Evolutionary conservation across 2,113 vertebrate species (phyloP), one percentile per base, ranked within the genome.

Genomic region (Mesembrinibis cayennensis): DNA sequence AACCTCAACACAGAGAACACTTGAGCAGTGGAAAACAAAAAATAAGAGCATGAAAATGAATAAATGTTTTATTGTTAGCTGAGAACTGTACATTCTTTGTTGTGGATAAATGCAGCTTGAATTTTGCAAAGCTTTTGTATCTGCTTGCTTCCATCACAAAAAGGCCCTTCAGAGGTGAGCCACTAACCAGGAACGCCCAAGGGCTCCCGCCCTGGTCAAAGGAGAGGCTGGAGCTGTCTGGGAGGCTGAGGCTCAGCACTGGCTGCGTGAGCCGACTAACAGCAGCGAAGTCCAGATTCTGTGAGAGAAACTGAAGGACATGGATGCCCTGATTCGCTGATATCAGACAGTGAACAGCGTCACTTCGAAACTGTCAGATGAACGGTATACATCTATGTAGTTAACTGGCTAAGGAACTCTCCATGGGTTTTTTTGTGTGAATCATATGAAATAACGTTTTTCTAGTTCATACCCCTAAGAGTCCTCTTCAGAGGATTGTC

Each of bases 1-100:
- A 88, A n/a, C 53, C 85, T 88, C 58, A 82, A 58, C 82, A 93
- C 84, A 96, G 63, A 96, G 74, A 90, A 40, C 62, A 58, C 49
- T 72, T 44, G 40, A 90, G 34, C 62, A 93, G 53, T 25, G 25
- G 11, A 93, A 96, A 87, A 78, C 84, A 93, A 90, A 90, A 87
- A 93, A 44, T 2, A 87, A 40, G 36, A 83, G 67, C 58, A 58
- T 5, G 12, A 66, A 80, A 86, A 92, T 4, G 3, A 87, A 93
- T 59, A 63, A 30, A 36, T 21, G 71, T 72, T 76, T 59, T 79
- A 82, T 72, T 93, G 93, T 92, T 66, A 73, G 40, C 42, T 23
- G 38, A 86, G 53, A 82, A 93, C 85, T 77, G 58, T 8, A 69
- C n/a, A 18, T 55, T 61, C 92, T 86, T 88, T 96, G 71, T 88